phyloP scores from a whole-genome alignment of 2,797 vertebrate genomes.

The Pampus argenteus region DNA sequence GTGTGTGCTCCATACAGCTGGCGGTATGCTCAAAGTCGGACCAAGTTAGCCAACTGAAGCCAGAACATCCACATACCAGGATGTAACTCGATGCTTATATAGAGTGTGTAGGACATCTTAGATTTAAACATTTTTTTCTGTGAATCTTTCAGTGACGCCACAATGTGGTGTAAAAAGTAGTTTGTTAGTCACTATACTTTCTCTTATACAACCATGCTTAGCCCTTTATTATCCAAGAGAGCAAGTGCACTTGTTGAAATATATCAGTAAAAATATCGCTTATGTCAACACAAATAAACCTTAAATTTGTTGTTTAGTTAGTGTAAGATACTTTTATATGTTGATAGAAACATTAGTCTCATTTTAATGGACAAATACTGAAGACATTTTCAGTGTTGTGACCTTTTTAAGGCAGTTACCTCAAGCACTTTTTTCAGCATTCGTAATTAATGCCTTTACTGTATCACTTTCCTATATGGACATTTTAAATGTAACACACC shows the following conservation, averaged over 20 bases:
- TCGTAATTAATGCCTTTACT: slow-evolving; percentile 41
- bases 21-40: slow-evolving; percentile 49
- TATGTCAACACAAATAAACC: no score
- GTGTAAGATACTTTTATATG: slow-evolving; percentile 21
- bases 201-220: background rate
- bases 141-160: slow-evolving; percentile 14
- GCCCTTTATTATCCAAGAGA: background rate
- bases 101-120: slow-evolving; percentile 5
- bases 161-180: background rate
- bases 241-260: background rate
- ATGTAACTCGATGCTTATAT: slow-evolving; percentile 27
- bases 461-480: slow-evolving; percentile 1
- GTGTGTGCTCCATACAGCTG: slow-evolving; percentile 43
- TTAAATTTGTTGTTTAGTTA: slow-evolving; percentile 23
- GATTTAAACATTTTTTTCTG: slow-evolving; percentile 48
- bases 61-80: slow-evolving; percentile 33
- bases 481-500: slow-evolving; percentile 14
- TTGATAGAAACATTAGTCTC: slow-evolving; percentile 43
- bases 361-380: slow-evolving; percentile 62
- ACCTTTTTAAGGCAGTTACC: slow-evolving; percentile 27
- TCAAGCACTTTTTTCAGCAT: slow-evolving; percentile 23
- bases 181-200: background rate
- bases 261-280: background rate
- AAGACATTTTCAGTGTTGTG: slow-evolving; percentile 38
- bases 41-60: slow-evolving; percentile 34